phyloP scores from a whole-genome alignment of 1,140 invertebrate species.

The Aphis gossypii region DNA sequence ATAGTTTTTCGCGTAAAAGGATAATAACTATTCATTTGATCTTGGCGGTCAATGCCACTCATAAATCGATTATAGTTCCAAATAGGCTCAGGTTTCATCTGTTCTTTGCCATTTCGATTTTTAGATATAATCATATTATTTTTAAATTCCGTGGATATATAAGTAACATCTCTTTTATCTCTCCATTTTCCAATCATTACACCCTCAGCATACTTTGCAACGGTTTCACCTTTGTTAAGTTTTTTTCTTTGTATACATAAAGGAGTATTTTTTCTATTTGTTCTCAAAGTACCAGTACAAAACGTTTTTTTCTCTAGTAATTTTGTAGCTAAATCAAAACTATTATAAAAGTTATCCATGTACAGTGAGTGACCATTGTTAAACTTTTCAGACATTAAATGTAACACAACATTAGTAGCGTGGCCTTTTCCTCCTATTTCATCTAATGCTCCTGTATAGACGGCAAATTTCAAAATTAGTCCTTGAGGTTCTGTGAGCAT shows the following conservation, averaged over 20 bases:
- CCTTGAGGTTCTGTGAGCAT: too few species aligned
- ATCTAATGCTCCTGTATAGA: too few species aligned
- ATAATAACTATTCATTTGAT: slow-evolving; percentile 40
- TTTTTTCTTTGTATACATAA: not conserved
- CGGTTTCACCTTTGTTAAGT: not conserved
- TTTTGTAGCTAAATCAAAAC: too few species aligned
- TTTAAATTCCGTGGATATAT: slow-evolving; percentile 3
- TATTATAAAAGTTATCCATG: too few species aligned
- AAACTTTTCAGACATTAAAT: too few species aligned
- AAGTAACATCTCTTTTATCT: not conserved
- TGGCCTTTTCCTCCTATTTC: too few species aligned
- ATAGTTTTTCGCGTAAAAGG: not conserved
- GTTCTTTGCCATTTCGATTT: not conserved
- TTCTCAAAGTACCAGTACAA: not conserved
- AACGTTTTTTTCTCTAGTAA: not conserved
- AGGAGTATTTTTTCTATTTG: not conserved
- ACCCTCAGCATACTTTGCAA: too few species aligned
- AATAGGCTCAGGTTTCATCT: slow-evolving; percentile 5
- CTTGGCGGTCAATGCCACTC: not conserved
- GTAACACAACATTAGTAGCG: too few species aligned
- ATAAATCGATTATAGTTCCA: slow-evolving; percentile 18
- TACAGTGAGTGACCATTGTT: too few species aligned
- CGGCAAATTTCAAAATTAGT: too few species aligned
- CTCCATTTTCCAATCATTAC: not conserved
- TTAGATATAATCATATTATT: slow-evolving; percentile 55